Percentiles rank a stretch among this genome's conserved stretches.
Conservation (phyloP, 1,140 invertebrate species). For the Temnothorax curvispinosus region DNA sequence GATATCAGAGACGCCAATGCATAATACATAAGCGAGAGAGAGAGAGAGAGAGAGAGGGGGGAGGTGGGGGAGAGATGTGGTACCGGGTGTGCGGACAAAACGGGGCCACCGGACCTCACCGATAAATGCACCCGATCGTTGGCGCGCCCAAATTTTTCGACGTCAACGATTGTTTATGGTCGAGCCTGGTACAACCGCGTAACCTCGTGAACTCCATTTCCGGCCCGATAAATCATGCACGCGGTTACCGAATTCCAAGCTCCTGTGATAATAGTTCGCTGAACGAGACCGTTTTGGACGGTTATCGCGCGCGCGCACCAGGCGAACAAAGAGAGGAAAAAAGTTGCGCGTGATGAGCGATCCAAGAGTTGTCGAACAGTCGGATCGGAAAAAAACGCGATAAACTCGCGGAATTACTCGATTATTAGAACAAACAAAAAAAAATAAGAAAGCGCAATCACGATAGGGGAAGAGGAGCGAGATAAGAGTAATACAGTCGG, state of each 20-base stretch:
- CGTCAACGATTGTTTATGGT: slow-evolving; percentile 48
- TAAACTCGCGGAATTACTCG: slow-evolving; percentile 6
- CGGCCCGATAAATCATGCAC: slow-evolving; percentile 54
- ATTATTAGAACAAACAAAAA: slow-evolving; percentile 30
- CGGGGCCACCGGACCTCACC: slow-evolving; percentile 42
- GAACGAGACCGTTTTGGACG: slow-evolving; percentile 44
- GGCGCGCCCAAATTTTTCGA: slow-evolving; percentile 48
- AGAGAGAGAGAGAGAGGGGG: neutral
- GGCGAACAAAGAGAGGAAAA: neutral
- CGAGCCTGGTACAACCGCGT: slow-evolving; percentile 44
- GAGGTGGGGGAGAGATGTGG: neutral
- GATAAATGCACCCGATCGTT: slow-evolving; percentile 50
- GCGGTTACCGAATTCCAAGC: slow-evolving; percentile 53
- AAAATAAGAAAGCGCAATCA: slow-evolving; percentile 24
- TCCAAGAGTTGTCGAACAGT: slow-evolving; percentile 26
- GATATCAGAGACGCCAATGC: slow-evolving; percentile 54
- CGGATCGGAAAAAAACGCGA: slow-evolving; percentile 25
- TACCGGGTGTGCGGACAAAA: slow-evolving; percentile 45
- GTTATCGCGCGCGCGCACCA: slow-evolving; percentile 19
- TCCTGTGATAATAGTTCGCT: slow-evolving; percentile 52
- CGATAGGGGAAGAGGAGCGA: neutral
- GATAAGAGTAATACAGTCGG: slow-evolving; percentile 31
- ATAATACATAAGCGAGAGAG: slow-evolving; percentile 52
- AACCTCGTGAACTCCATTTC: slow-evolving; percentile 61
- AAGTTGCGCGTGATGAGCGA: neutral